Evolutionary conservation across 2,797 vertebrate species (phyloP).

Genomic region (Mormyrus proboscirostris): DNA sequence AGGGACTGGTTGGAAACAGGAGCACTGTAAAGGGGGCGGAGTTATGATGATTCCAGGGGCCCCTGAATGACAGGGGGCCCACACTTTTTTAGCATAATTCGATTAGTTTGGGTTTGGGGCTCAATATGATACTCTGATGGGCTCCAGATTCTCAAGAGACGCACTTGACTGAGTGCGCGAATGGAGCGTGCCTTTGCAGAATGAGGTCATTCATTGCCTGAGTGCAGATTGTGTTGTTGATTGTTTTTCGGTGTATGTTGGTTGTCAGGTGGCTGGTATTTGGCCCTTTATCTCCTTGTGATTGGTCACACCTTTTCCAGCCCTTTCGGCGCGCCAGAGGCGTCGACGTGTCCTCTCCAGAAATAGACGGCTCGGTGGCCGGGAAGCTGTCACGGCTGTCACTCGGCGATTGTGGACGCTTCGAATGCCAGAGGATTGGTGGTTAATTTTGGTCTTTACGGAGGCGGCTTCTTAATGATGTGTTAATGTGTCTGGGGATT

Average conservation of each 20-base stretch:
- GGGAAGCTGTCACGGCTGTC: neutral
- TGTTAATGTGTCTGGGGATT: conserved; percentile 15
- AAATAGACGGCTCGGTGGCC: neutral
- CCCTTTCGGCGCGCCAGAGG: neutral
- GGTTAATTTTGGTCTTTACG: neutral
- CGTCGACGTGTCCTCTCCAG: neutral
- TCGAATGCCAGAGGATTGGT: neutral
- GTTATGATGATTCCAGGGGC: neutral
- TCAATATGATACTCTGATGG: neutral
- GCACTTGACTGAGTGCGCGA: neutral
- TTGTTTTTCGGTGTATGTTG: neutral
- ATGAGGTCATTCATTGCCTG: neutral
- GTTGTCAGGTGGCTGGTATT: neutral
- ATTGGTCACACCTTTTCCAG: neutral
- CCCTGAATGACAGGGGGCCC: neutral
- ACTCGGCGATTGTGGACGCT: neutral
- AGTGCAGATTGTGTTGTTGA: neutral
- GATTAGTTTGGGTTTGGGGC: neutral
- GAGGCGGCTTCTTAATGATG: conserved; percentile 18
- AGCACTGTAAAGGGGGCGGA: neutral
- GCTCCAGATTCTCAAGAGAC: neutral
- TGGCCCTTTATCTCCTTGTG: neutral
- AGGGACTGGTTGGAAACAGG: neutral
- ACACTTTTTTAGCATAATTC: neutral
- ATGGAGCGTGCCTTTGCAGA: neutral